Conservation (phyloP, 1,140 invertebrate species). For the Neodiprion virginianus region DNA sequence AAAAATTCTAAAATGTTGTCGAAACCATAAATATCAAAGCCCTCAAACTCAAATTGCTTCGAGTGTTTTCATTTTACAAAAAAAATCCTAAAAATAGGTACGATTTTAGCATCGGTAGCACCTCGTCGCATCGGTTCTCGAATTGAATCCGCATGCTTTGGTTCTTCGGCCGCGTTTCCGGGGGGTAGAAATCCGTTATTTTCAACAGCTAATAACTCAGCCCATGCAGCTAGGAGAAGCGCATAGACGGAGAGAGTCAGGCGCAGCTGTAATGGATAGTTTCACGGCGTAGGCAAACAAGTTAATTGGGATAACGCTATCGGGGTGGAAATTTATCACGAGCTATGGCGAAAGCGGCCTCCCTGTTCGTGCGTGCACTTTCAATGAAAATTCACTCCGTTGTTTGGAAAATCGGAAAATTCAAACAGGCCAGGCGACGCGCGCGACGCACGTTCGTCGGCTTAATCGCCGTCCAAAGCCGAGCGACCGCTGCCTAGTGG, state of each 20-base stretch:
- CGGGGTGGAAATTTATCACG: not conserved
- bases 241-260: not conserved
- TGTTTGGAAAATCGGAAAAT: too few relatives aligned
- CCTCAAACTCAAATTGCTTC: too few relatives aligned
- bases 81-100: conserved; percentile 19
- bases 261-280: conserved; percentile 2
- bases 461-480: not conserved
- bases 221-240: not conserved
- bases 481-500: not conserved
- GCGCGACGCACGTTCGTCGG: not conserved
- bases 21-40: too few relatives aligned
- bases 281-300: not conserved
- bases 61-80: too few relatives aligned
- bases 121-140: conserved; percentile 29
- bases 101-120: conserved; percentile 23
- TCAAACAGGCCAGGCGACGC: too few relatives aligned
- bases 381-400: too few relatives aligned
- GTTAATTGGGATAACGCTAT: conserved; percentile 2
- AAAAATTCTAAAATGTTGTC: too few relatives aligned
- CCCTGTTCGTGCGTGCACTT: not conserved
- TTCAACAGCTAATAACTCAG: not conserved
- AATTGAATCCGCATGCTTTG: too few relatives aligned
- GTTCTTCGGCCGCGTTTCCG: too few relatives aligned
- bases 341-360: not conserved
- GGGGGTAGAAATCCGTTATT: not conserved